Evolutionary conservation across 2,888 invertebrate genomes (phyloP).

Genomic region (Mythimna lalbum): DNA sequence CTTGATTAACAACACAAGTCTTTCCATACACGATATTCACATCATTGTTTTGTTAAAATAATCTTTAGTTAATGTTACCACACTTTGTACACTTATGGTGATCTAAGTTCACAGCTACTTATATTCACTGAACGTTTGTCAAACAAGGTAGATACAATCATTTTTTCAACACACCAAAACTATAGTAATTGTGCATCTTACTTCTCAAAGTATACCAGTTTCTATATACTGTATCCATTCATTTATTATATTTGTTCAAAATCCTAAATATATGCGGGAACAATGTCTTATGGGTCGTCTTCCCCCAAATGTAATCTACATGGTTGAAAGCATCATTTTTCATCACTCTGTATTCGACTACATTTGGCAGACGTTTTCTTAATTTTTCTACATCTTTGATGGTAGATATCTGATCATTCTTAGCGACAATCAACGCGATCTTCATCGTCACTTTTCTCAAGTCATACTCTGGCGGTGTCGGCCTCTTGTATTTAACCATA

Average conservation of each 20-base stretch:
- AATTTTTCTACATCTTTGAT: constrained; percentile 67
- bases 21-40: neutral
- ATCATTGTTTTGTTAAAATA: neutral
- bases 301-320: constrained; percentile 73
- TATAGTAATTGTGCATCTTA: too few species aligned
- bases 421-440: constrained; percentile 66
- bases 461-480: constrained; percentile 71
- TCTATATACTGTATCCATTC: neutral
- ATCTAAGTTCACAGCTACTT: neutral
- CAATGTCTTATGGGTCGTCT: constrained; percentile 52
- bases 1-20: neutral
- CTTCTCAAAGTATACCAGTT: neutral
- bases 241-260: constrained; percentile 59
- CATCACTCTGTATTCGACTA: constrained; percentile 60
- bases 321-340: constrained; percentile 66
- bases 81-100: neutral
- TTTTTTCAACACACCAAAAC: neutral
- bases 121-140: neutral
- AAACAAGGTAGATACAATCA: neutral
- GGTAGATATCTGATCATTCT: constrained; percentile 71
- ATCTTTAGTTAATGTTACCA: neutral
- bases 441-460: constrained; percentile 70
- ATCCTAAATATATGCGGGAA: constrained; percentile 60
- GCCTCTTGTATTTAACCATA: constrained; percentile 63
- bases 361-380: constrained; percentile 66